These are phyloP conservation scores for Lumbricus terrestris DNA, from an alignment of 2,888 invertebrate species.

Conservation along the genomic window DNA sequence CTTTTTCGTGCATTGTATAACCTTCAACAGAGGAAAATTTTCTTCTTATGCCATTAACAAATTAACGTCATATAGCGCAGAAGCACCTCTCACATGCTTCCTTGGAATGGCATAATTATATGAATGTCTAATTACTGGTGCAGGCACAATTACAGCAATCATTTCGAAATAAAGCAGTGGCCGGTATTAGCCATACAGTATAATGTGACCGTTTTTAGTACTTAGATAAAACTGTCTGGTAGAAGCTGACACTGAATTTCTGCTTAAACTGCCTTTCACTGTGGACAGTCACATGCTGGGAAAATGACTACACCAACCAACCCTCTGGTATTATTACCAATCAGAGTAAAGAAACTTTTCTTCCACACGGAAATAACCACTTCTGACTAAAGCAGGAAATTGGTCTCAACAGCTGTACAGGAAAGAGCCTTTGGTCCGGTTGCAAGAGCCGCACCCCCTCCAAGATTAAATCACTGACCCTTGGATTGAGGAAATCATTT, in stretches of 20 bases:
- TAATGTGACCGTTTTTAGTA: background rate
- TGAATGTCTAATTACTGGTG: too few species aligned
- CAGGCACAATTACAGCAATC: too few species aligned
- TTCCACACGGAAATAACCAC: background rate
- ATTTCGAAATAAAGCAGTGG: too few species aligned
- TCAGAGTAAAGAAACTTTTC: background rate
- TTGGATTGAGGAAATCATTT: background rate
- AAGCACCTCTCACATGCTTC: too few species aligned
- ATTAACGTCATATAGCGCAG: too few species aligned
- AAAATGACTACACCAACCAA: background rate
- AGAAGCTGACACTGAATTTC: background rate
- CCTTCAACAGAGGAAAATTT: too few species aligned
- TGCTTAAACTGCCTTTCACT: too few species aligned
- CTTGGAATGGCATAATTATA: too few species aligned
- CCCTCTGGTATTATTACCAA: background rate
- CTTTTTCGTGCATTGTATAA: too few species aligned
- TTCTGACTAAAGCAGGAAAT: background rate
- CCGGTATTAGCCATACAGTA: too few species aligned
- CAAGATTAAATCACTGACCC: background rate
- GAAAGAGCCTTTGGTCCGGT: background rate
- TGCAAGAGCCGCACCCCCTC: background rate
- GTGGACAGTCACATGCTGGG: background rate
- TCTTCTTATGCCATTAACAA: too few species aligned
- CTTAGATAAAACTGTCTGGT: background rate
- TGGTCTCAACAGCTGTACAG: background rate